Conservation (phyloP, 1,140 invertebrate species). For the Macrosteles quadrilineatus region DNA sequence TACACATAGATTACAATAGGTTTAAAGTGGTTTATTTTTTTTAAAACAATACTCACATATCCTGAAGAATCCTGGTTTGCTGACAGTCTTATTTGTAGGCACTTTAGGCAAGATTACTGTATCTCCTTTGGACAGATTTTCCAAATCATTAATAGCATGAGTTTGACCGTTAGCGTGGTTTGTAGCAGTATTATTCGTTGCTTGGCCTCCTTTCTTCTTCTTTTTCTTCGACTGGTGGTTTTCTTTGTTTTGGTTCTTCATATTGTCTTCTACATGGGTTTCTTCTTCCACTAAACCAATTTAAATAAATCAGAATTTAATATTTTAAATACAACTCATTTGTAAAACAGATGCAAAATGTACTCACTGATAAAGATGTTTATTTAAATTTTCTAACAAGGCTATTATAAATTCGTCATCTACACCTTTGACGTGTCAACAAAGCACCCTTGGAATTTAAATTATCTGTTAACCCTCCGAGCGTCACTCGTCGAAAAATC, state of each 20-base stretch:
- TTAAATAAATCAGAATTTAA: no score
- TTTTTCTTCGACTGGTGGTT: slow-evolving; percentile 47
- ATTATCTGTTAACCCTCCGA: no score
- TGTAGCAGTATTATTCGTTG: neutral
- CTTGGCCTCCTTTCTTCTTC: slow-evolving; percentile 42
- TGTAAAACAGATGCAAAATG: no score
- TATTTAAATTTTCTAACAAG: no score
- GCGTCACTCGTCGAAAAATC: no score
- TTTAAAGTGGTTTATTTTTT: no score
- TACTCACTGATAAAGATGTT: no score
- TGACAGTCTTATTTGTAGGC: neutral
- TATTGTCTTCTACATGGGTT: slow-evolving; percentile 30
- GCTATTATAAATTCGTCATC: no score
- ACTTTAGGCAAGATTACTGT: neutral
- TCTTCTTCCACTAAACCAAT: slow-evolving; percentile 6
- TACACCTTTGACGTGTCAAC: no score
- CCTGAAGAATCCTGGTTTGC: neutral
- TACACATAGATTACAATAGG: no score
- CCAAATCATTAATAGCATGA: neutral
- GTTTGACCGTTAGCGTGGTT: neutral
- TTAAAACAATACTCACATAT: neutral
- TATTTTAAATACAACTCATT: no score
- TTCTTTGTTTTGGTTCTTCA: slow-evolving; percentile 41
- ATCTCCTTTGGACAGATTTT: neutral
- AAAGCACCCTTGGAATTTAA: no score